Conservation (phyloP, 1,140 invertebrate species). For the Brevipalpus yothersi region DNA sequence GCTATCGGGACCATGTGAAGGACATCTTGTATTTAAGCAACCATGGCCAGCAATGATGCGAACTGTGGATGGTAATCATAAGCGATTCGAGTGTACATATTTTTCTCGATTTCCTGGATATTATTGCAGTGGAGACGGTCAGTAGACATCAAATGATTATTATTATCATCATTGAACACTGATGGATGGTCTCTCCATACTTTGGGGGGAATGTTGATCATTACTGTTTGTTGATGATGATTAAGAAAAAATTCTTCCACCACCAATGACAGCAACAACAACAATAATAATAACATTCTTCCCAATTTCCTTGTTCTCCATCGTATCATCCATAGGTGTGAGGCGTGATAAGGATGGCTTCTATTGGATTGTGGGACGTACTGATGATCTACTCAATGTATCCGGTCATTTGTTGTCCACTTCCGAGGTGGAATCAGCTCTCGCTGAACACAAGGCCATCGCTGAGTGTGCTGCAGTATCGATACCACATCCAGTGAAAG, state of each 20-base stretch:
- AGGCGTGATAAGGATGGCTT: conserved; percentile 71
- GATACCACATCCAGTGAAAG: conserved; percentile 73
- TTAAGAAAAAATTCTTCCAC: too few species aligned
- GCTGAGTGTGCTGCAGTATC: conserved; percentile 87
- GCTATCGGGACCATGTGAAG: conserved; percentile 66
- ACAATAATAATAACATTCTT: too few species aligned
- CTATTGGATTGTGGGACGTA: conserved; percentile 83
- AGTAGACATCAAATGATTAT: background rate
- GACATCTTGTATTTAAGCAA: conserved; percentile 40
- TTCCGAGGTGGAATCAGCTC: conserved; percentile 65
- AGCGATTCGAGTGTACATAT: conserved; percentile 76
- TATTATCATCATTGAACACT: background rate
- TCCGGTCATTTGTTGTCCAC: conserved; percentile 92
- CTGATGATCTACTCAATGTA: conserved; percentile 95
- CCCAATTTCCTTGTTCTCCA: background rate
- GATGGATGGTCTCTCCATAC: background rate
- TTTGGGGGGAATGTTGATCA: background rate
- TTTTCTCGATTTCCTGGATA: conserved; percentile 85
- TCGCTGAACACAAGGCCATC: conserved; percentile 54
- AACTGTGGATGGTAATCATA: conserved; percentile 69
- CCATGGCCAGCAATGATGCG: conserved; percentile 97
- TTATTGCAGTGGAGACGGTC: conserved; percentile 91
- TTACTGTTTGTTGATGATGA: too few species aligned
- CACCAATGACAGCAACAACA: too few species aligned
- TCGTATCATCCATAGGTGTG: conserved; percentile 2